phyloP scores from a whole-genome alignment of 2,888 invertebrate genomes.

The Sceliomorpha sp. region DNA sequence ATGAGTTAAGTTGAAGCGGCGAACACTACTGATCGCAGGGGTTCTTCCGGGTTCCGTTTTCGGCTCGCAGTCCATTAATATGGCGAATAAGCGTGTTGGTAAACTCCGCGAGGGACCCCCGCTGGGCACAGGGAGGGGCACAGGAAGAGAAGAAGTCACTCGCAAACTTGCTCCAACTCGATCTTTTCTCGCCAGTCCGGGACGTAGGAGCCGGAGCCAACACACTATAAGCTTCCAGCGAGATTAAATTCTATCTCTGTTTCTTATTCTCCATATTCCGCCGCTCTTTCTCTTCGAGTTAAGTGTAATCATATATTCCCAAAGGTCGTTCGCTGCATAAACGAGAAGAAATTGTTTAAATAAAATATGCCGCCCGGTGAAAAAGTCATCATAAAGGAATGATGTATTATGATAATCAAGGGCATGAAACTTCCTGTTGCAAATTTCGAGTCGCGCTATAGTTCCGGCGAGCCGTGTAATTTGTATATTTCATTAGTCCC shows the following conservation, averaged over 20 bases:
- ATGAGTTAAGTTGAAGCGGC: conserved; percentile 49
- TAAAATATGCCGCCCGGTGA: neutral
- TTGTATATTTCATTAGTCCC: neutral
- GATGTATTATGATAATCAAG: conserved; percentile 4
- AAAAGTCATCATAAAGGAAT: conserved; percentile 3
- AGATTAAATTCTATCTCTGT: conserved; percentile 21
- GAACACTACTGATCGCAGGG: conserved; percentile 17
- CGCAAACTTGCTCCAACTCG: conserved; percentile 14
- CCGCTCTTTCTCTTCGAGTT: neutral
- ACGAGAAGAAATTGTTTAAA: conserved; percentile 3
- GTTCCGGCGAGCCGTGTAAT: neutral
- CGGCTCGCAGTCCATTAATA: conserved; percentile 31
- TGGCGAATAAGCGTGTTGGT: conserved; percentile 23
- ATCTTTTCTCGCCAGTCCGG: conserved; percentile 27
- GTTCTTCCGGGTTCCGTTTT: conserved; percentile 27
- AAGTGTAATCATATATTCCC: conserved; percentile 9
- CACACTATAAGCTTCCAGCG: conserved; percentile 13
- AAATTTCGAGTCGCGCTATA: neutral
- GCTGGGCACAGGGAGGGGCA: conserved; percentile 23
- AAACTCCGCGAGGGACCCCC: conserved; percentile 33
- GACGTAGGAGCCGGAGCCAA: conserved; percentile 21
- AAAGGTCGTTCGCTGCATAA: conserved; percentile 1
- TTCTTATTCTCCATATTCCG: conserved; percentile 8
- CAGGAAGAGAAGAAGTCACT: conserved; percentile 37
- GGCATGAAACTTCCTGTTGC: neutral